Percentiles rank a stretch among this genome's conserved stretches.
Evolutionary conservation across 2,113 vertebrate genomes (phyloP).

Genomic region (Xenopus laevis): DNA sequence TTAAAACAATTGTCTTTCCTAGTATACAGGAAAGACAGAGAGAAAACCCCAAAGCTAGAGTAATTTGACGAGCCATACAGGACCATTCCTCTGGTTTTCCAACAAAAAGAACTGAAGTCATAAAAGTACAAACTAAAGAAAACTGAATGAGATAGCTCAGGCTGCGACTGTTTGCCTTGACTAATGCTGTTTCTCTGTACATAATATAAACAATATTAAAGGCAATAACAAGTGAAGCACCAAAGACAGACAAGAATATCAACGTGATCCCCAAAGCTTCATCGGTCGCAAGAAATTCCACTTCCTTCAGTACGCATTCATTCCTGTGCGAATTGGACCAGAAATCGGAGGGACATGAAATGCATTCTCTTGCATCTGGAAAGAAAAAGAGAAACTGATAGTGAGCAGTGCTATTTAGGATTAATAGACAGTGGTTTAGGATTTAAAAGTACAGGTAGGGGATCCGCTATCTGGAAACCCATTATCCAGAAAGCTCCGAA

Average conservation of each 20-base stretch:
- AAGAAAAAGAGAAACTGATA: conserved; percentile 29
- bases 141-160: conserved; percentile 73
- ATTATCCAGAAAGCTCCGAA: too few relatives aligned
- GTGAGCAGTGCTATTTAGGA: too few relatives aligned
- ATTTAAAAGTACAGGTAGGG: too few relatives aligned
- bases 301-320: conserved; percentile 70
- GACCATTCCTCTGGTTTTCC: conserved; percentile 72
- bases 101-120: conserved; percentile 73
- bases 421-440: too few relatives aligned
- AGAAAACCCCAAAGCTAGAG: conserved; percentile 72
- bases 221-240: conserved; percentile 62
- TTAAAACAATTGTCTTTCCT: conserved; percentile 72
- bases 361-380: conserved; percentile 76
- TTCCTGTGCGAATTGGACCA: conserved; percentile 73
- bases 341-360: conserved; percentile 65
- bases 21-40: conserved; percentile 74
- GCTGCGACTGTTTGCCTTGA: conserved; percentile 64
- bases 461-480: too few relatives aligned
- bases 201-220: conserved; percentile 65
- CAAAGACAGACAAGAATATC: conserved; percentile 72
- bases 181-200: conserved; percentile 66
- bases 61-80: conserved; percentile 75
- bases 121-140: conserved; percentile 70
- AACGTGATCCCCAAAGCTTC: conserved; percentile 77
- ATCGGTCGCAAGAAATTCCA: conserved; percentile 76